Conservation (phyloP, 2,113 vertebrate genomes). For the Aspidoscelis tigris region DNA sequence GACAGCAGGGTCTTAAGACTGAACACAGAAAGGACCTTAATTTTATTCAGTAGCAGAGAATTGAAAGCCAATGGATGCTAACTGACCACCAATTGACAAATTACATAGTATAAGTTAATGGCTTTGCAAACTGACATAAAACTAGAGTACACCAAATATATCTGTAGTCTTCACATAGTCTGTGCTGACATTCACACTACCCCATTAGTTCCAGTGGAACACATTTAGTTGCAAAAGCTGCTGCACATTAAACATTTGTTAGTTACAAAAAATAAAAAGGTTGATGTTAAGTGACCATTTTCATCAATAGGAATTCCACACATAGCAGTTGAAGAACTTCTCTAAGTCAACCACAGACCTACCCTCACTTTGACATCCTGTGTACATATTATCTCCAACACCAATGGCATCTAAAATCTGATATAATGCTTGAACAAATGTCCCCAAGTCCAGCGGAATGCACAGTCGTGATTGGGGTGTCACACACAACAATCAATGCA, state of each 20-base stretch:
- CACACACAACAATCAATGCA: no score
- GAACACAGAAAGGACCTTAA: neutral
- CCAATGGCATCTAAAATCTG: neutral
- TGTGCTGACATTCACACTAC: conserved; percentile 59
- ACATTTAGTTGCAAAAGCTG: conserved; percentile 59
- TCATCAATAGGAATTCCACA: conserved; percentile 56
- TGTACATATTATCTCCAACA: neutral
- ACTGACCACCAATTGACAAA: conserved; percentile 71
- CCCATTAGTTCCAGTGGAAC: conserved; percentile 61
- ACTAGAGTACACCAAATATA: conserved; percentile 71
- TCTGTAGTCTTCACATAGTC: conserved; percentile 58
- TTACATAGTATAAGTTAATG: conserved; percentile 67
- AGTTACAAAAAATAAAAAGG: conserved; percentile 61
- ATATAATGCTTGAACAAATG: neutral
- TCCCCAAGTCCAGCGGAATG: fast-evolving
- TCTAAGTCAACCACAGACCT: conserved; percentile 40
- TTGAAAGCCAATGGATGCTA: conserved; percentile 67
- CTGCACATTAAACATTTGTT: conserved; percentile 63
- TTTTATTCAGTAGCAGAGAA: conserved; percentile 47
- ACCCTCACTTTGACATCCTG: neutral
- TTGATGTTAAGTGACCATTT: conserved; percentile 63
- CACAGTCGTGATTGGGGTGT: no score
- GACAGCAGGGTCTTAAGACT: no score
- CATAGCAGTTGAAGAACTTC: conserved; percentile 38
- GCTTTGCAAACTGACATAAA: conserved; percentile 63